Percentiles rank a stretch among this genome's conserved stretches.
Evolutionary conservation across 1,140 invertebrate genomes (phyloP).

Genomic region (Hestina assimilis): DNA sequence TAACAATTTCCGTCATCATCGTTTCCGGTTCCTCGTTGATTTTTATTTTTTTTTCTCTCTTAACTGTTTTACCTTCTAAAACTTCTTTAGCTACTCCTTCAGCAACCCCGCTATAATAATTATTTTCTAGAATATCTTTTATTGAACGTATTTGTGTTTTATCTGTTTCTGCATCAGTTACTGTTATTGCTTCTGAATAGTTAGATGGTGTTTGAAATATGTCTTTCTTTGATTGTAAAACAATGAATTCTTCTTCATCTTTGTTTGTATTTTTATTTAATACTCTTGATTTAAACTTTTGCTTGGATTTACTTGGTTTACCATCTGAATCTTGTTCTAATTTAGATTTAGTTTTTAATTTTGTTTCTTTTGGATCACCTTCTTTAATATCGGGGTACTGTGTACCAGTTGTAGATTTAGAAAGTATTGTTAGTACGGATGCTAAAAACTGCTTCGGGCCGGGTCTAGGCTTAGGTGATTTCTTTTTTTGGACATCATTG

Average conservation of each 20-base stretch:
- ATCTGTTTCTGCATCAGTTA: not conserved
- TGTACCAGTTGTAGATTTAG: constrained; percentile 48
- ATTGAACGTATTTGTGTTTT: constrained; percentile 9
- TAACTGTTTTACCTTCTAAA: constrained; percentile 25
- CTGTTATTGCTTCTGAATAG: constrained; percentile 25
- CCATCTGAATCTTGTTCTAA: not conserved
- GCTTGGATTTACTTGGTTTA: constrained; percentile 9
- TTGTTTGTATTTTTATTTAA: constrained; percentile 30
- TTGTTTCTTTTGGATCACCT: not conserved
- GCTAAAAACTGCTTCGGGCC: constrained; percentile 40
- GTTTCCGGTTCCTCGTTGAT: constrained; percentile 36
- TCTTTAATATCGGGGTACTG: constrained; percentile 39
- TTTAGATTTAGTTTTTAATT: constrained; percentile 1
- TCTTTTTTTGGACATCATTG: constrained; percentile 7
- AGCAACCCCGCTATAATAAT: constrained; percentile 16
- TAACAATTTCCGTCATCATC: constrained; percentile 21
- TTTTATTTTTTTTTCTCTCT: constrained; percentile 18
- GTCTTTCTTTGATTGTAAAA: constrained; percentile 43
- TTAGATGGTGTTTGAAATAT: constrained; percentile 41
- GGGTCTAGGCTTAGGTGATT: constrained; percentile 30
- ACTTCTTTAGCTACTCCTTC: constrained; percentile 32
- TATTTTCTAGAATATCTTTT: constrained; percentile 17
- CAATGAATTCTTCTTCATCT: constrained; percentile 30
- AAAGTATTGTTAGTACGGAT: constrained; percentile 42
- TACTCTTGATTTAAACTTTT: constrained; percentile 40